Conservation (phyloP, 2,797 vertebrate species). For the Megalops cyprinoides region DNA sequence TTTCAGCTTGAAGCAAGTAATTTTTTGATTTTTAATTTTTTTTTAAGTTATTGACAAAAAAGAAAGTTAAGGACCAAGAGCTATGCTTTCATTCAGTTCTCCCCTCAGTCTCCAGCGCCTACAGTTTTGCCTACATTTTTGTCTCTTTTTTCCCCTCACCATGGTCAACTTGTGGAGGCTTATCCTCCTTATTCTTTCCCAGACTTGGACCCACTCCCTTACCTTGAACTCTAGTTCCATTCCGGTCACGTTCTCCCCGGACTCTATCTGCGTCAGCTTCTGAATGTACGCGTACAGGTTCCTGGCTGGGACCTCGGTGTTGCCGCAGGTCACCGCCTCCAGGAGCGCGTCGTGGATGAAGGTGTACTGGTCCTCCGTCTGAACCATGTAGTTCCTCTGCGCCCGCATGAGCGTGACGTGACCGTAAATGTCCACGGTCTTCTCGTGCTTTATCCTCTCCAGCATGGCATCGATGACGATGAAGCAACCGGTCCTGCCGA, state of each 20-base stretch:
- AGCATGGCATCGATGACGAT: slow-evolving; percentile 98
- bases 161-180: background rate
- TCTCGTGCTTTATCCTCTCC: slow-evolving; percentile 97
- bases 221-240: slow-evolving; percentile 99
- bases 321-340: slow-evolving; percentile 96
- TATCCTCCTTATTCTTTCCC: background rate
- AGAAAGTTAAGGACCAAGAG: too few relatives aligned
- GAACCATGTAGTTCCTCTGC: slow-evolving; percentile 99
- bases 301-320: slow-evolving; percentile 97
- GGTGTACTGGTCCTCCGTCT: slow-evolving; percentile 98
- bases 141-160: too few relatives aligned
- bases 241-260: slow-evolving; percentile 93
- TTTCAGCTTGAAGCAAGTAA: too few relatives aligned
- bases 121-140: background rate
- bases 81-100: too few relatives aligned
- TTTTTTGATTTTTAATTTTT: too few relatives aligned
- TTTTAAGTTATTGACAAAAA: too few relatives aligned
- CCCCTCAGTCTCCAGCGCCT: too few relatives aligned
- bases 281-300: slow-evolving; percentile 98
- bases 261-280: slow-evolving; percentile 93
- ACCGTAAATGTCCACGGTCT: slow-evolving; percentile 95
- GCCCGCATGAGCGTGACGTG: slow-evolving; percentile 98
- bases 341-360: slow-evolving; percentile 97
- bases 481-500: slow-evolving; percentile 97
- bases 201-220: slow-evolving; percentile 48